Evolutionary conservation across 2,797 vertebrate genomes (phyloP), one percentile per base, ranked within the genome.

Genomic region (Trichosurus vulpecula): DNA sequence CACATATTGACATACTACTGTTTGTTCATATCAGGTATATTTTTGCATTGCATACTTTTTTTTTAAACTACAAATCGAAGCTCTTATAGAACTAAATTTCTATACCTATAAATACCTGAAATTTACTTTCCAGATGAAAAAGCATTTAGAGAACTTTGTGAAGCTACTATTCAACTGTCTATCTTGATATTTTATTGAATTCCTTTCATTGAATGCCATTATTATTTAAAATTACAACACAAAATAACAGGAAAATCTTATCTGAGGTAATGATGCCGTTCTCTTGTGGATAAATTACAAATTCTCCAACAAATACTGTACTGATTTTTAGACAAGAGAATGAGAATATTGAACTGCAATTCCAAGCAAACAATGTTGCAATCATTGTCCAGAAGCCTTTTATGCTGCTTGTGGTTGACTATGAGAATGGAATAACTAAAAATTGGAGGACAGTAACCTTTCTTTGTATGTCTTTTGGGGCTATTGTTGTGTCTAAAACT

Each of bases 181-280:
- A 47, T 47, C 41, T 87, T 87, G 74, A 47, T 51, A 27, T 87
- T 47, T 87, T n/a, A 74, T 56, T 30, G 1, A 92, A 54, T 54
- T 90, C 55, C 61, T 96, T 93, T 66, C 11, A 35, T 66, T 66
- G 92, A 94, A 92, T 91, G 6, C 2, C 41, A 66, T 92, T 93
- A 93, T 89, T 87, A 27, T 94, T 95, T 92, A 57, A 92, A 95
- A 74, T 94, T 58, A 55, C 27, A 57, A 14, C 27, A 52, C 66
- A 35, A n/a, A 66, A 52, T 93, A 74, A 81, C 4, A 90, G 35
- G 66, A 41, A 81, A 52, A 9, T 22, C 55, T 16, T 35, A 25
- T 52, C 51, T 31, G 47, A 25, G 30, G 16, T 55, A 95, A 90
- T 91, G 94, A 54, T 81, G 74, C 56, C 14, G 35, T 94, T 96